Conservation (phyloP, 2,888 invertebrate genomes). For the Pristionchus maxplancki region DNA sequence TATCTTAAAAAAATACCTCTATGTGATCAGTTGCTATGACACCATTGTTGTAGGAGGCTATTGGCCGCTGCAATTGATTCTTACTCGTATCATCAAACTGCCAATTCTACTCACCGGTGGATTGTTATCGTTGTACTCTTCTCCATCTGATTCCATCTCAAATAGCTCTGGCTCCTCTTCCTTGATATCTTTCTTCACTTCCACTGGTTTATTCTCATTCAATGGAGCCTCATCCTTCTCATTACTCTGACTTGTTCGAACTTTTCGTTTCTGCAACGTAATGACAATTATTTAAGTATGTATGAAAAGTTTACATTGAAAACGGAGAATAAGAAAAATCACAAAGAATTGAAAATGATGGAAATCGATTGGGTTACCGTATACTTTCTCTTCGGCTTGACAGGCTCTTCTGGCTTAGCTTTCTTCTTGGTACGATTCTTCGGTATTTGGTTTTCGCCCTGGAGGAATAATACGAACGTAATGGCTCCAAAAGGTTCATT, state of each 20-base stretch:
- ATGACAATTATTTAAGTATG: too few species aligned
- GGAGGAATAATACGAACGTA: not conserved
- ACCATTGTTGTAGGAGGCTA: not conserved
- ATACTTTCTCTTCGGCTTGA: slow-evolving; percentile 10
- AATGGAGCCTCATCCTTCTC: not conserved
- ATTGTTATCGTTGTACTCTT: not conserved
- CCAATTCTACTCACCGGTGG: not conserved
- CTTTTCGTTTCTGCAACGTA: not conserved
- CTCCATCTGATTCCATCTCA: not conserved
- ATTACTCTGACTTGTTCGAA: not conserved
- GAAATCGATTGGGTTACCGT: not conserved
- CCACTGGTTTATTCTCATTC: not conserved
- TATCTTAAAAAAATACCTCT: not conserved
- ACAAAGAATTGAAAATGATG: not conserved
- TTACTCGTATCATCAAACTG: not conserved
- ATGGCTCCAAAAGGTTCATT: not conserved
- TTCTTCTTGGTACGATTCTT: not conserved
- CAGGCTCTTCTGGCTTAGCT: not conserved
- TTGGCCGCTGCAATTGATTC: not conserved
- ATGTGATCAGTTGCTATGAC: not conserved
- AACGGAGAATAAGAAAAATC: not conserved
- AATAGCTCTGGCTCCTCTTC: not conserved
- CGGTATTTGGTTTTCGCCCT: not conserved
- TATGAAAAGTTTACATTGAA: not conserved
- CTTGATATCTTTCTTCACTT: not conserved